These are phyloP conservation scores for Zenarchopterus dispar DNA, from an alignment of 2,797 vertebrate species.

Conservation along the genomic window DNA sequence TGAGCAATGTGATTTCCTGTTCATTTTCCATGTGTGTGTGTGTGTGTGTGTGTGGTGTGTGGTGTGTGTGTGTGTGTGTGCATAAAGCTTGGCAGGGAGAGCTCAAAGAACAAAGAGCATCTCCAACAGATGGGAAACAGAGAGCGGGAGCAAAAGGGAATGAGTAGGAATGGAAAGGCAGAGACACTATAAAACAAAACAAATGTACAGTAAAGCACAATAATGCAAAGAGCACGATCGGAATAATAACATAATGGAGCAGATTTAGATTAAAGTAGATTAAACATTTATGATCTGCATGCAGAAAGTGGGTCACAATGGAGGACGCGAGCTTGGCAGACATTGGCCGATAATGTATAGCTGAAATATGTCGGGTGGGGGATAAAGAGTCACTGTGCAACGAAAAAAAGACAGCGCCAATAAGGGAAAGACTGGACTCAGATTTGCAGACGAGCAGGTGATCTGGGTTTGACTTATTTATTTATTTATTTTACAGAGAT, in stretches of 20 bases:
- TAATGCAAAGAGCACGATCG: constrained; percentile 9
- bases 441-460: constrained; percentile 11
- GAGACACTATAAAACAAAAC: neutral
- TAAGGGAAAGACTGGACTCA: neutral
- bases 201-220: constrained; percentile 11
- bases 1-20: constrained; percentile 42
- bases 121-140: constrained; percentile 7
- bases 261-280: constrained; percentile 26
- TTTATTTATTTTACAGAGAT: no score
- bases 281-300: constrained; percentile 37
- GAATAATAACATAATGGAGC: constrained; percentile 18
- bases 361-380: no score
- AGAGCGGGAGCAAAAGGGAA: neutral
- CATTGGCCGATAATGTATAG: neutral
- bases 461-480: neutral
- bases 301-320: constrained; percentile 33
- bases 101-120: constrained; percentile 28
- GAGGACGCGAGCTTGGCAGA: neutral
- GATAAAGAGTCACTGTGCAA: no score
- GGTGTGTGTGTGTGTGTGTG: constrained; percentile 13
- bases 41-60: constrained; percentile 7
- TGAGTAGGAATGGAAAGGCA: neutral
- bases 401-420: neutral
- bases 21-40: constrained; percentile 14
- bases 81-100: constrained; percentile 23